A percentile compares a stretch with the other conserved stretches of the same genome.
phyloP scores from a whole-genome alignment of 2,797 vertebrate species.

The Malurus splendens region DNA sequence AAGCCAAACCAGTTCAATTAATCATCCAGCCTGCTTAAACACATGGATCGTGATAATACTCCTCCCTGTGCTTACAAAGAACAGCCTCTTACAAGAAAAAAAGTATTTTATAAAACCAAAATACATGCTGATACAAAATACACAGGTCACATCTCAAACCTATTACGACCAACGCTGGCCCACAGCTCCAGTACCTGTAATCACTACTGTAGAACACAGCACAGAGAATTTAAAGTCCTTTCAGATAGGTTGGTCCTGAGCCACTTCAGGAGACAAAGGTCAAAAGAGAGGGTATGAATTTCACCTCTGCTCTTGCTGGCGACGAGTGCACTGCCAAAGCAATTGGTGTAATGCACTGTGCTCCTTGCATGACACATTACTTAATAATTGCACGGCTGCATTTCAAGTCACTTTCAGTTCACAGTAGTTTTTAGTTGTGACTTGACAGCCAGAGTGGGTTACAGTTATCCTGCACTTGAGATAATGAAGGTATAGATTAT shows the following conservation, averaged over 20 bases:
- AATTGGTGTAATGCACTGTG: background rate
- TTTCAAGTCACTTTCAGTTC: slow-evolving; percentile 30
- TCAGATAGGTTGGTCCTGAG: background rate
- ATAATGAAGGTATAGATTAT: slow-evolving; percentile 23
- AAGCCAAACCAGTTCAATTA: background rate
- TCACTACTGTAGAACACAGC: background rate
- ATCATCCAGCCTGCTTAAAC: background rate
- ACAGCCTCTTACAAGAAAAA: background rate
- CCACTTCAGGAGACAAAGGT: background rate
- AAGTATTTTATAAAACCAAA: fast-evolving
- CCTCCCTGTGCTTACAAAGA: background rate
- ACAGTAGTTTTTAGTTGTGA: background rate
- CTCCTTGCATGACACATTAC: slow-evolving; percentile 13
- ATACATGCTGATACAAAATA: background rate
- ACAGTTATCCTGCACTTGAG: background rate
- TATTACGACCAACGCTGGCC: background rate
- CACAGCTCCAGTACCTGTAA: background rate
- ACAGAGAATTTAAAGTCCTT: background rate
- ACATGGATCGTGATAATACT: background rate
- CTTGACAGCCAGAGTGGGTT: slow-evolving; percentile 3
- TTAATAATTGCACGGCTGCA: background rate
- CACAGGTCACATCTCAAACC: background rate
- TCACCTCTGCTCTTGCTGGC: background rate
- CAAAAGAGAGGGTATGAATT: background rate
- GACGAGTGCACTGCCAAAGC: background rate